Conservation (phyloP, 2,888 invertebrate species). For the Plebejus argus region DNA sequence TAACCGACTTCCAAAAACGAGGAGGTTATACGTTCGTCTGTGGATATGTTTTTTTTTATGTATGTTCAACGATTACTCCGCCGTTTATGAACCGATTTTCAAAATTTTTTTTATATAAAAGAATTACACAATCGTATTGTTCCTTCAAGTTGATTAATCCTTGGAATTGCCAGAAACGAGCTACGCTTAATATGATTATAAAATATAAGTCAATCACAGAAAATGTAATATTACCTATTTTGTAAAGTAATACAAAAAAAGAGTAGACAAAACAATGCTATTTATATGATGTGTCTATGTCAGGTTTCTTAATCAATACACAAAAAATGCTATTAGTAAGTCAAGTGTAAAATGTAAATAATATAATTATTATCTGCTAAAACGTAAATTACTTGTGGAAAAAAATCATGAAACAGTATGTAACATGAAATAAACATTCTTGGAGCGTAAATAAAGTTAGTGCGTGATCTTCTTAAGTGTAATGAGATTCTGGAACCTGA, state of each 20-base stretch:
- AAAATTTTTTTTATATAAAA: no score
- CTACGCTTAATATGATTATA: neutral
- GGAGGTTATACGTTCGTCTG: no score
- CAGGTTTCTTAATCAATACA: neutral
- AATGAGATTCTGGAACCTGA: constrained; percentile 3
- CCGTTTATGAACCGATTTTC: no score
- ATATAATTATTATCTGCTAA: no score
- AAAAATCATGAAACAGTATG: neutral
- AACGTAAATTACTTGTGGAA: neutral
- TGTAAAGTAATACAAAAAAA: neutral
- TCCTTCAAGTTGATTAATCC: neutral
- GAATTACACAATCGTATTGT: neutral
- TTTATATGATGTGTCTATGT: neutral
- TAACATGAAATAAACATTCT: neutral
- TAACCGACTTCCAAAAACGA: no score
- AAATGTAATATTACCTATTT: neutral
- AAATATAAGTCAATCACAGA: neutral
- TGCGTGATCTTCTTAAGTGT: constrained; percentile 8
- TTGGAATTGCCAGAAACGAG: neutral
- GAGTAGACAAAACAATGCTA: constrained; percentile 11
- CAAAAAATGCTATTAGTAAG: neutral
- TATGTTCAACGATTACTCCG: no score
- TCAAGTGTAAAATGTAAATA: neutral
- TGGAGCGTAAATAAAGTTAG: constrained; percentile 16
- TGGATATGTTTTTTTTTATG: no score